A percentile compares a stretch with the other conserved stretches of the same genome.
phyloP scores from a whole-genome alignment of 2,888 invertebrate genomes.

The Bellardia bayeri region DNA sequence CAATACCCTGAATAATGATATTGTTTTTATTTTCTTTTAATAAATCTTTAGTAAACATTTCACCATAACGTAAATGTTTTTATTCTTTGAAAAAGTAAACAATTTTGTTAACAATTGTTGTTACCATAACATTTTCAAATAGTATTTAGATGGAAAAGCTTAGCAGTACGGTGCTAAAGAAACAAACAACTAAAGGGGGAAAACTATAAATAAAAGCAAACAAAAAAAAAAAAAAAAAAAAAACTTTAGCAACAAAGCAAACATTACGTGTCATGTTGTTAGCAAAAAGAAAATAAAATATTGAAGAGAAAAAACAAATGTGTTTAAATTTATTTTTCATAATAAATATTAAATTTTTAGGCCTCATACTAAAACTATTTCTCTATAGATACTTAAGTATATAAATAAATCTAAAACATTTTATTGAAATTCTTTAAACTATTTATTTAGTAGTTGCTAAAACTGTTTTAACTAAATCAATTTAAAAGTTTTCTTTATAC shows the following conservation, averaged over 20 bases:
- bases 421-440: neutral
- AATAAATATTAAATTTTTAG: no score
- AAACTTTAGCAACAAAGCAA: slow-evolving; percentile 37
- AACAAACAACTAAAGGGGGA: slow-evolving; percentile 24
- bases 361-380: no score
- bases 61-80: neutral
- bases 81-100: neutral
- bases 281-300: neutral
- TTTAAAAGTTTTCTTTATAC: neutral
- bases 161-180: slow-evolving; percentile 4
- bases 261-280: slow-evolving; percentile 50
- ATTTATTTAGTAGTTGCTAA: neutral
- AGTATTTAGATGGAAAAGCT: neutral
- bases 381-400: no score
- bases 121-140: slow-evolving; percentile 9
- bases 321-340: no score
- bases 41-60: slow-evolving; percentile 13
- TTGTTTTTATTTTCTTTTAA: neutral
- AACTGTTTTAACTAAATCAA: neutral
- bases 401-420: neutral
- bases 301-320: slow-evolving; percentile 3
- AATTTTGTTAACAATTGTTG: neutral
- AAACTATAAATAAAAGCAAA: slow-evolving; percentile 3
- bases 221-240: no score
- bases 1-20: neutral